phyloP scores from a whole-genome alignment of 2,888 invertebrate species.

The Volucella inanis region DNA sequence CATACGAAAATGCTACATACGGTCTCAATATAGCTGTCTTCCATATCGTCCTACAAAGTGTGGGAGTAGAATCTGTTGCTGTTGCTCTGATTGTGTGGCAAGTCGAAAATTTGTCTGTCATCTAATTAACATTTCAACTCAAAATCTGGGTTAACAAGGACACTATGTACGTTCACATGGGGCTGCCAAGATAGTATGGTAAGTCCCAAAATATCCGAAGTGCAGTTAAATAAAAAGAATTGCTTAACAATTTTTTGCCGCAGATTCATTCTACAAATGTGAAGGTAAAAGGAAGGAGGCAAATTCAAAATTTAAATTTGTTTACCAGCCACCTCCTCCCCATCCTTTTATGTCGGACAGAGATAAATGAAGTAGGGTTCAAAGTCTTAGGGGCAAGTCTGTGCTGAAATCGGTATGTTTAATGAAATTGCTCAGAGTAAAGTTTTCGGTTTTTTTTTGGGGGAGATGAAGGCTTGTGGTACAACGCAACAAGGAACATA shows the following conservation, averaged over 20 bases:
- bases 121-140: constrained; percentile 52
- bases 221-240: constrained; percentile 35
- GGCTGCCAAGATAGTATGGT: background rate
- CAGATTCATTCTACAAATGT: constrained; percentile 18
- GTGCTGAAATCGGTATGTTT: no score
- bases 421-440: no score
- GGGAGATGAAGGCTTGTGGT: no score
- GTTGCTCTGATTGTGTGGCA: constrained; percentile 23
- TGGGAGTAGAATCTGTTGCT: constrained; percentile 13
- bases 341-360: background rate
- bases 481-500: no score
- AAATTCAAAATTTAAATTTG: constrained; percentile 14
- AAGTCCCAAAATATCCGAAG: constrained; percentile 3
- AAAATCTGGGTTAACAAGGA: constrained; percentile 53
- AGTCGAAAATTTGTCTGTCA: constrained; percentile 35
- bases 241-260: constrained; percentile 17
- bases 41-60: background rate
- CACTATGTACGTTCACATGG: constrained; percentile 5
- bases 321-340: background rate
- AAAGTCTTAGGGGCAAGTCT: background rate
- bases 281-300: background rate
- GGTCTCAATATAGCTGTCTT: background rate
- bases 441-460: no score
- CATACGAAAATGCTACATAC: constrained; percentile 11
- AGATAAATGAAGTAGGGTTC: constrained; percentile 18